Base-by-base conservation (phyloP, 2,113 vertebrate genomes). In the Excalfactoria chinensis region DNA sequence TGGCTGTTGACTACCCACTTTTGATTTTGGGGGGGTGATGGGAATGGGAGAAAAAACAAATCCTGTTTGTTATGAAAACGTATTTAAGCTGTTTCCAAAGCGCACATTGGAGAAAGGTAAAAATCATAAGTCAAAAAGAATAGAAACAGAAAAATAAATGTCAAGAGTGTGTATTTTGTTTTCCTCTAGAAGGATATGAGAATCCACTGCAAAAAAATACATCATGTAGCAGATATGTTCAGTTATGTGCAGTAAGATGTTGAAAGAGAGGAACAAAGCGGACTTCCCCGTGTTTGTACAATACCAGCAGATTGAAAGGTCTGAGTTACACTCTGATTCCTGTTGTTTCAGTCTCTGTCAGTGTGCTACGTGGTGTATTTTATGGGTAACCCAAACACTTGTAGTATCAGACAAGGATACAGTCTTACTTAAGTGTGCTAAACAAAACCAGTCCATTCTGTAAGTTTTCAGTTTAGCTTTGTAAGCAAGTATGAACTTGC, bases 1-100 rank as follows among this genome's bases (percentile, higher is more conserved):
- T 91, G 19, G 37, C 79, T 89, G 71, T 90, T 92, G 19, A 41
- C 79, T 89, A 72, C 67, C 69, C 19, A 13, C 60, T 89, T 95
- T 21, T 69, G 48, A 81, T 10, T 17, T 53, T 4, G 30, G 72
- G 63, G 82, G 76, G 80, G 76, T 7, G 56, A 40, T 23, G 17
- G 55, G 18, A n/a, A 20, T 17, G 51, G 26, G 26, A 15, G 9
- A 30, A 56, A 32, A 18, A 1, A 53, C 53, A 7, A 63, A 81
- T 85, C 13, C 7, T 69, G 22, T 23, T 58, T 76, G 7, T 48
- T 78, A n/a, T 13, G 18, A 68, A 83, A 86, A 26, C 18, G 9
- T 26, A 68, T 83, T 85, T 84, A 59, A 87, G 56, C 15, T 59
- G 16, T 56, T 82, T 89, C 70, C 62, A 11, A 68, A 85, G 20